Conservation (phyloP, 2,113 vertebrate genomes). For the Mohoua ochrocephala region DNA sequence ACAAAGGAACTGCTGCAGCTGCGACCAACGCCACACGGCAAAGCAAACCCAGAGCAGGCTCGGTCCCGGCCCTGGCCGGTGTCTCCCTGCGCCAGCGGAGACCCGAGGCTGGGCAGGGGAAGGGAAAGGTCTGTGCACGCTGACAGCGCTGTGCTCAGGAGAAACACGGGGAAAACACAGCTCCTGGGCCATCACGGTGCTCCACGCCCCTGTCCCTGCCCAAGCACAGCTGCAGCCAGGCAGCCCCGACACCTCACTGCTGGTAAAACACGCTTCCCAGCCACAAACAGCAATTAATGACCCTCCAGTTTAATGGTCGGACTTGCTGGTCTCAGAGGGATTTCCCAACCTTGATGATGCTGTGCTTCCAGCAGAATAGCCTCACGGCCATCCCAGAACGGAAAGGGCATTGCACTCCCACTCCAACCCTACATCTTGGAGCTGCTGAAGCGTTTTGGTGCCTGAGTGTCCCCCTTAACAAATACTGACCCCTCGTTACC, state of each 20-base stretch:
- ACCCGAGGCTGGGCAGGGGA: not conserved
- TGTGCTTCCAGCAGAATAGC: not conserved
- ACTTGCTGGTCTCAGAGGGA: not conserved
- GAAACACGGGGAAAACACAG: not conserved
- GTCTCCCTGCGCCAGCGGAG: fast-evolving
- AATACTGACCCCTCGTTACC: fast-evolving
- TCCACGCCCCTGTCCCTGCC: not conserved
- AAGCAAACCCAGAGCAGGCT: not conserved
- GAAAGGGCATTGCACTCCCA: not conserved
- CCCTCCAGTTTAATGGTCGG: too few relatives aligned
- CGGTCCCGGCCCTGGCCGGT: not conserved
- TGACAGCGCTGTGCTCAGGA: not conserved
- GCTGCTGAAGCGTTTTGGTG: not conserved
- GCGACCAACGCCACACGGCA: fast-evolving
- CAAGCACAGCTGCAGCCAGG: not conserved
- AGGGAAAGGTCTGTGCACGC: not conserved
- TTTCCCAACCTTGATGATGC: not conserved
- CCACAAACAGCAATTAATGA: not conserved
- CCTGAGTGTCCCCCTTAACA: not conserved
- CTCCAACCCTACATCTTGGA: not conserved
- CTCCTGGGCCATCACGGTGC: fast-evolving
- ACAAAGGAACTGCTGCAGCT: not conserved
- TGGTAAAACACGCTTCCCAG: fast-evolving
- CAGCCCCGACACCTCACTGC: not conserved
- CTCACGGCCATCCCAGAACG: not conserved